Evolutionary conservation across 2,888 invertebrate species (phyloP).

Genomic region (Gerris lacustris): DNA sequence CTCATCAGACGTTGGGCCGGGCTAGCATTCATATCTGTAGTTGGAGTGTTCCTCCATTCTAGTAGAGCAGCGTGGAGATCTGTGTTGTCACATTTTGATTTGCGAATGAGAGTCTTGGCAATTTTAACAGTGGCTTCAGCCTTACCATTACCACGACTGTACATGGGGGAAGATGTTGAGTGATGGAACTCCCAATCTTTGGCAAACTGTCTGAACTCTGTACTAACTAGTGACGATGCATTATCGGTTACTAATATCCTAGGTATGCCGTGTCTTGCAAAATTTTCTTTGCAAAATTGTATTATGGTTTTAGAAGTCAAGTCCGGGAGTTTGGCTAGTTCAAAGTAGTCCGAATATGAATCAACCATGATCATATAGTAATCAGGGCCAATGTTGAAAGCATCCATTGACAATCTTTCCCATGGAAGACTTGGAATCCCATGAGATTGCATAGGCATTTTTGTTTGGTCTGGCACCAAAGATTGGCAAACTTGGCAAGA

Average conservation of each 20-base stretch:
- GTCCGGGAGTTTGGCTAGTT: constrained; percentile 10
- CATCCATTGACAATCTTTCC: constrained; percentile 14
- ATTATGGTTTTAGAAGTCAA: constrained; percentile 12
- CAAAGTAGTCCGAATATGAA: constrained; percentile 13
- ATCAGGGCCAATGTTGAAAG: constrained; percentile 7
- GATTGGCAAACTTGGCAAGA: neutral
- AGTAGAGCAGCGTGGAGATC: constrained; percentile 26
- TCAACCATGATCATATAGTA: constrained; percentile 6
- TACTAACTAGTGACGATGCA: constrained; percentile 9
- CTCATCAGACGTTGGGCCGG: constrained; percentile 25
- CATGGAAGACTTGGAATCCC: constrained; percentile 11
- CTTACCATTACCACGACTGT: constrained; percentile 29
- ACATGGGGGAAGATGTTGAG: constrained; percentile 27
- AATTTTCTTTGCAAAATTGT: too few species aligned
- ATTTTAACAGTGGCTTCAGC: constrained; percentile 30
- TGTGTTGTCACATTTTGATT: constrained; percentile 20
- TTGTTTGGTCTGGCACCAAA: neutral
- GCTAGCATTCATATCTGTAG: constrained; percentile 23
- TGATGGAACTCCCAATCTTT: constrained; percentile 28
- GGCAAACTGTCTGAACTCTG: constrained; percentile 17
- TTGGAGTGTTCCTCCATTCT: constrained; percentile 27
- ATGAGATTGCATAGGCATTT: constrained; percentile 12
- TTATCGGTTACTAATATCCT: constrained; percentile 15
- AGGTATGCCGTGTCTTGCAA: constrained; percentile 18
- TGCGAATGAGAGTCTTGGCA: constrained; percentile 27